These are phyloP conservation scores for Ernsta delagoae DNA, from an alignment of 2,888 invertebrate genomes.

Conservation along the genomic window DNA sequence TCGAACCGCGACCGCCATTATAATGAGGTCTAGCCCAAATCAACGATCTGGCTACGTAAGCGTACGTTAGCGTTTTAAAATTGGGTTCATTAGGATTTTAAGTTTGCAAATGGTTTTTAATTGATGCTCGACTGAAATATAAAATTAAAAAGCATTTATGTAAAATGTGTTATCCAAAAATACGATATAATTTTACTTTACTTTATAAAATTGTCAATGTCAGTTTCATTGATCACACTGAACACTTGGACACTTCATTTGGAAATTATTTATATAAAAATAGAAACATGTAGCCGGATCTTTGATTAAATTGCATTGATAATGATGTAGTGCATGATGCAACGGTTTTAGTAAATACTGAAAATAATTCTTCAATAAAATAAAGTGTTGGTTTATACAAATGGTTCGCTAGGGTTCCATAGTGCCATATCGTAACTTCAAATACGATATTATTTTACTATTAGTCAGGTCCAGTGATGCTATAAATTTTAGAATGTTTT, in stretches of 20 bases:
- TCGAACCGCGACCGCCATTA: no score
- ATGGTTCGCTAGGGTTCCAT: slow-evolving; percentile 30
- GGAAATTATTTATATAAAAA: neutral
- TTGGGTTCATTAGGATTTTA: neutral
- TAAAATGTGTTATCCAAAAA: neutral
- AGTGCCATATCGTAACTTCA: slow-evolving; percentile 36
- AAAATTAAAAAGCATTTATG: no score
- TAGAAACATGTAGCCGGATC: neutral
- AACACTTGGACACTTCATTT: no score
- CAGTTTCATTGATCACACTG: no score
- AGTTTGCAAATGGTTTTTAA: neutral
- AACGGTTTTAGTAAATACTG: neutral
- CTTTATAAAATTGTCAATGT: no score
- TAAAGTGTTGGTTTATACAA: slow-evolving; percentile 5
- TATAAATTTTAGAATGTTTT: slow-evolving; percentile 17
- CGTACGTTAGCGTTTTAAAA: neutral
- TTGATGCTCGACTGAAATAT: neutral
- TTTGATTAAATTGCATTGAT: neutral
- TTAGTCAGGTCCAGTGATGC: slow-evolving; percentile 24
- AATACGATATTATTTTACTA: slow-evolving; percentile 33
- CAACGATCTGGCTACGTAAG: neutral
- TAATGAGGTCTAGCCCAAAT: no score
- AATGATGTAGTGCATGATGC: neutral
- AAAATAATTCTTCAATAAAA: neutral
- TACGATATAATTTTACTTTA: no score